These are phyloP conservation scores for Gandaritis pyraliata DNA, from an alignment of 2,888 invertebrate species.

Conservation along the genomic window DNA sequence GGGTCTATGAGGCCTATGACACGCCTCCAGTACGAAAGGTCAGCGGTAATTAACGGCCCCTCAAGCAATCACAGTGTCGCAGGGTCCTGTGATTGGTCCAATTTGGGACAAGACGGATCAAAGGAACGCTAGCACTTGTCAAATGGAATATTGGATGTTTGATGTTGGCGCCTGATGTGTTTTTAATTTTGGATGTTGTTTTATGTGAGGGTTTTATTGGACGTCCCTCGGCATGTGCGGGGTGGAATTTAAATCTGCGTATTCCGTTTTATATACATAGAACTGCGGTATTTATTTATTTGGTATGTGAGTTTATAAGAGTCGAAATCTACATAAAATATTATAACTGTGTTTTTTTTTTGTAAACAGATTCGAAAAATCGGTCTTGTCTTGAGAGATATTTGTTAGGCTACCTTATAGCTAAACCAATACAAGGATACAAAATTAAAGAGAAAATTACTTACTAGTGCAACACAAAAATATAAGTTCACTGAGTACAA, in stretches of 20 bases:
- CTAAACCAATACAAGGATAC: too few species aligned
- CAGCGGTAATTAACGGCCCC: slow-evolving; percentile 81
- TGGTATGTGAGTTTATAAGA: too few species aligned
- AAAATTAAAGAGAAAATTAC: background rate
- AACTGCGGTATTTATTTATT: slow-evolving; percentile 13
- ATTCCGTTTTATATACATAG: slow-evolving; percentile 21
- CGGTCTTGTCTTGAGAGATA: too few species aligned
- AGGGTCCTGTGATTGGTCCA: slow-evolving; percentile 74
- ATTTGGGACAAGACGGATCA: slow-evolving; percentile 68
- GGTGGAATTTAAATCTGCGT: slow-evolving; percentile 26
- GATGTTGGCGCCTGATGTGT: slow-evolving; percentile 59
- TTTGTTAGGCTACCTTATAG: too few species aligned
- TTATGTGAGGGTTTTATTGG: slow-evolving; percentile 46
- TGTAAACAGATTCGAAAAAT: too few species aligned
- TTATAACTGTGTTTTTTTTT: too few species aligned
- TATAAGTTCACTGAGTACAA: slow-evolving; percentile 1
- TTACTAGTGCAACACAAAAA: background rate
- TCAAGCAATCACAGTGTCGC: slow-evolving; percentile 74
- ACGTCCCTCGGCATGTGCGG: slow-evolving; percentile 24
- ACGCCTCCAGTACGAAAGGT: slow-evolving; percentile 72
- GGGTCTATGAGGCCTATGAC: slow-evolving; percentile 41
- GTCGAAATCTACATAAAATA: too few species aligned
- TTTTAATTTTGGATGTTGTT: slow-evolving; percentile 56
- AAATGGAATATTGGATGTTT: slow-evolving; percentile 80
- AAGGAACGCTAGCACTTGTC: slow-evolving; percentile 70